Evolutionary conservation across 2,888 invertebrate genomes (phyloP).

Genomic region (Coleophora deauratella): DNA sequence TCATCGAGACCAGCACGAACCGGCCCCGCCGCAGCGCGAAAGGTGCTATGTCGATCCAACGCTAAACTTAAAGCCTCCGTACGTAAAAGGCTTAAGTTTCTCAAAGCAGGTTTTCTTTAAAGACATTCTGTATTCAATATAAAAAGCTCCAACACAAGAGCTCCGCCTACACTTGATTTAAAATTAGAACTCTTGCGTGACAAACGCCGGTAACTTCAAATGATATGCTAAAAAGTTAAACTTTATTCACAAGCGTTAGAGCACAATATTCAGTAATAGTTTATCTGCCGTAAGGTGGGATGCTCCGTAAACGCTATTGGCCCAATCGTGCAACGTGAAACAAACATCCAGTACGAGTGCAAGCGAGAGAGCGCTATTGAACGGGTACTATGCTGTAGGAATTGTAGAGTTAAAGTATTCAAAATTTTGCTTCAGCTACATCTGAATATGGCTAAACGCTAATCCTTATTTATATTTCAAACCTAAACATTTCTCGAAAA

Average conservation of each 20-base stretch:
- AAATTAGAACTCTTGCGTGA: slow-evolving; percentile 74
- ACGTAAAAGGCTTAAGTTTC: slow-evolving; percentile 72
- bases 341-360: slow-evolving; percentile 65
- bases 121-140: slow-evolving; percentile 72
- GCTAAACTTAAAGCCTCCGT: slow-evolving; percentile 58
- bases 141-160: slow-evolving; percentile 63
- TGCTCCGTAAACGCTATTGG: slow-evolving; percentile 70
- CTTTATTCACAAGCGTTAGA: slow-evolving; percentile 65
- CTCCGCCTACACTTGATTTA: slow-evolving; percentile 75
- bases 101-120: slow-evolving; percentile 68
- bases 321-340: slow-evolving; percentile 66
- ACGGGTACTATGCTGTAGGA: slow-evolving; percentile 15
- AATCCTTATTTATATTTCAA: slow-evolving; percentile 15
- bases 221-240: slow-evolving; percentile 70
- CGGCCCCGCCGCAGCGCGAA: slow-evolving; percentile 29
- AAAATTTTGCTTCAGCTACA: too few relatives aligned
- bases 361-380: slow-evolving; percentile 53
- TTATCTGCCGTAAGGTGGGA: slow-evolving; percentile 68
- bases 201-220: slow-evolving; percentile 70
- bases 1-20: slow-evolving; percentile 42
- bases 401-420: too few relatives aligned
- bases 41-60: slow-evolving; percentile 54
- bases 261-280: slow-evolving; percentile 63
- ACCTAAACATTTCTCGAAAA: slow-evolving; percentile 8
- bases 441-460: background rate